Conservation (phyloP, 2,113 vertebrate species). For the Turnix velox region DNA sequence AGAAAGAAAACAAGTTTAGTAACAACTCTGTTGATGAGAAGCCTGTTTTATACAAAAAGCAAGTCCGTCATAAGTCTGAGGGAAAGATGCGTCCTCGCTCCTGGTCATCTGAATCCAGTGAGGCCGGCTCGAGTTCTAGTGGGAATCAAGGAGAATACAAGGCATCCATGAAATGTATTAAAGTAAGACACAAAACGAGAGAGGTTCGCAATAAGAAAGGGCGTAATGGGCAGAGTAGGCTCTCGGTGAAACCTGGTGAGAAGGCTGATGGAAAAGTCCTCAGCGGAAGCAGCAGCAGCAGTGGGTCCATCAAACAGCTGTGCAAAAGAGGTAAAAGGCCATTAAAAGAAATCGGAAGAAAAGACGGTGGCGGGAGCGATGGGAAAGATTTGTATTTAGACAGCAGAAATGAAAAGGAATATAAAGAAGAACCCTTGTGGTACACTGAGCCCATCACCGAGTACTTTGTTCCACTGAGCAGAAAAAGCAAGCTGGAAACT, state of each 20-base stretch:
- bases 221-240: constrained; percentile 83
- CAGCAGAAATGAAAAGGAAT: constrained; percentile 83
- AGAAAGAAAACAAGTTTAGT: constrained; percentile 85
- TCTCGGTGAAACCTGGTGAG: constrained; percentile 78
- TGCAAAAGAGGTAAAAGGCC: constrained; percentile 88
- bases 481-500: constrained; percentile 95
- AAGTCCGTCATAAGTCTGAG: constrained; percentile 83
- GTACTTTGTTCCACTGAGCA: constrained; percentile 90
- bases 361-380: constrained; percentile 78
- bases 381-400: constrained; percentile 78
- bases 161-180: constrained; percentile 79
- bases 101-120: constrained; percentile 97
- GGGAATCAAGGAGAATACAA: constrained; percentile 86
- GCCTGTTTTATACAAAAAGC: constrained; percentile 79
- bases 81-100: constrained; percentile 89
- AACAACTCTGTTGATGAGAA: constrained; percentile 72
- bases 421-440: constrained; percentile 97
- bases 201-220: constrained; percentile 85
- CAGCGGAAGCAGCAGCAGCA: constrained; percentile 75
- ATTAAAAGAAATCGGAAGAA: constrained; percentile 82
- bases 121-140: constrained; percentile 94
- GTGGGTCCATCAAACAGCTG: constrained; percentile 79
- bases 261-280: constrained; percentile 77
- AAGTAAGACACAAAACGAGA: constrained; percentile 88
- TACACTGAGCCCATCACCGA: constrained; percentile 97